Evolutionary conservation across 2,113 vertebrate genomes (phyloP).

Genomic region (Indicator maculatus): DNA sequence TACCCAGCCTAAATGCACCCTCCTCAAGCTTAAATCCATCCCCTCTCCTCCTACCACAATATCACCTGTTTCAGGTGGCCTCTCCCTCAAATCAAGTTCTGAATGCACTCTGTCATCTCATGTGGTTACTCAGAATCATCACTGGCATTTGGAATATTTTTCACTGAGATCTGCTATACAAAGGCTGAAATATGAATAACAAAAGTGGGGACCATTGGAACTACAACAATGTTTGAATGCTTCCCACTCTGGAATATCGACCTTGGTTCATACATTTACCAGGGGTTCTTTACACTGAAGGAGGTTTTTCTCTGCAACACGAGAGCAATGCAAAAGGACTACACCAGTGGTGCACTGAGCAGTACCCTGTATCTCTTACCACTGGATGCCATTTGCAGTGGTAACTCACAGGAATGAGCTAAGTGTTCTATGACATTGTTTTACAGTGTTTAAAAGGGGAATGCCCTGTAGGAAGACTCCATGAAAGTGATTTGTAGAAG

Average conservation of each 20-base stretch:
- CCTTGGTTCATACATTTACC: not conserved
- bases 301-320: not conserved
- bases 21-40: no score
- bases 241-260: not conserved
- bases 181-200: no score
- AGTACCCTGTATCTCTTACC: not conserved
- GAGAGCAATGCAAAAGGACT: not conserved
- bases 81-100: no score
- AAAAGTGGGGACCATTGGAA: not conserved
- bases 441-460: not conserved
- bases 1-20: no score
- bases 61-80: no score
- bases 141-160: no score
- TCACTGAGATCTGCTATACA: no score
- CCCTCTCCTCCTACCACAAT: no score
- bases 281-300: not conserved
- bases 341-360: fast-evolving
- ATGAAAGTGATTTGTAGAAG: not conserved
- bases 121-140: no score
- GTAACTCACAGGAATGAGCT: not conserved
- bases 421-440: not conserved
- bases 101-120: no score
- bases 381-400: not conserved
- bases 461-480: not conserved
- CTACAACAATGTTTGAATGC: not conserved